A percentile compares a stretch with the other conserved stretches of the same genome.
Evolutionary conservation across 2,113 vertebrate species (phyloP).

Genomic region (Onychostoma macrolepis): DNA sequence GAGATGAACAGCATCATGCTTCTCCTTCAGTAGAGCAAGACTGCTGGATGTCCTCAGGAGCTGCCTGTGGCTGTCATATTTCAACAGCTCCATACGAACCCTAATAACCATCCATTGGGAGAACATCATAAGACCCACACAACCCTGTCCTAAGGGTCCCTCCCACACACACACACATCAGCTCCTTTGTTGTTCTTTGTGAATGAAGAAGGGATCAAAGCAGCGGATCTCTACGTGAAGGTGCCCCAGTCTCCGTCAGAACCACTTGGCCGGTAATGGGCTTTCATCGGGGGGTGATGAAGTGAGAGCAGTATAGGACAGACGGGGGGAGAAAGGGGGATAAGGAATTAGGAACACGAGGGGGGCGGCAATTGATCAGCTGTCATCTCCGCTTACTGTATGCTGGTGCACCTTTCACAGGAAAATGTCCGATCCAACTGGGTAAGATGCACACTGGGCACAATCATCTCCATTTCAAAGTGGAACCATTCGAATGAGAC

Average conservation of each 20-base stretch:
- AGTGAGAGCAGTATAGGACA: constrained; percentile 43
- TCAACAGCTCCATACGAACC: constrained; percentile 9
- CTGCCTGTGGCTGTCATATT: constrained; percentile 24
- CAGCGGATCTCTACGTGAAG: constrained; percentile 40
- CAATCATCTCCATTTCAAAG: constrained; percentile 44
- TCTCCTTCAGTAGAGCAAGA: constrained; percentile 5
- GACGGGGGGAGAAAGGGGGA: constrained; percentile 37
- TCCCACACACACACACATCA: background rate
- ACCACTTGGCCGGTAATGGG: constrained; percentile 47
- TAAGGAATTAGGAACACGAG: constrained; percentile 38
- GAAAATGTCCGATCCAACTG: background rate
- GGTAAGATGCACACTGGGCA: background rate
- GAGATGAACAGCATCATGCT: background rate
- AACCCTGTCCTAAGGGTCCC: constrained; percentile 18
- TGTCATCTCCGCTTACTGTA: constrained; percentile 56
- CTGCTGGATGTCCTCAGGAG: constrained; percentile 24
- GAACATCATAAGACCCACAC: constrained; percentile 26
- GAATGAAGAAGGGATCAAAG: constrained; percentile 47
- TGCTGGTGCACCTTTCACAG: constrained; percentile 14
- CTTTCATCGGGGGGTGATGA: constrained; percentile 50
- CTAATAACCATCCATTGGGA: constrained; percentile 30
- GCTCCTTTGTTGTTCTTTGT: constrained; percentile 44
- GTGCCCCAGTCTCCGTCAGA: constrained; percentile 29
- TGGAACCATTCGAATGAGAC: background rate
- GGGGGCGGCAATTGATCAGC: constrained; percentile 60